Evolutionary conservation across 2,113 vertebrate species (phyloP).

Genomic region (Aptenodytes patagonicus): DNA sequence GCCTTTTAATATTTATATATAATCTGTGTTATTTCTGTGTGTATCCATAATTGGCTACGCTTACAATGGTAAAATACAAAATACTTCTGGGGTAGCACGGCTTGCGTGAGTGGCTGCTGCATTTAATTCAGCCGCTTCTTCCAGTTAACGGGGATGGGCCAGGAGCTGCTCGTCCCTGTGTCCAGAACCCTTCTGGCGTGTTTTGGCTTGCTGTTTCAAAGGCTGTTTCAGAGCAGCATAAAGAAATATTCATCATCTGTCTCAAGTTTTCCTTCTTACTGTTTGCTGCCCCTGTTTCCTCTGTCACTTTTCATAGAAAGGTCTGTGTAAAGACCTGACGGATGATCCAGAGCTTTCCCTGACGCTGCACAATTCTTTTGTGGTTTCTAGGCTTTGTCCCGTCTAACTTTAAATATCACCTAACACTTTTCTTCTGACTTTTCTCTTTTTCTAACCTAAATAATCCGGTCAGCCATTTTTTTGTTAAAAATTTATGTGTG

Average conservation of each 20-base stretch:
- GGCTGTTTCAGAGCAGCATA: background rate
- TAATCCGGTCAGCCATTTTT: background rate
- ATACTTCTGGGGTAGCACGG: background rate
- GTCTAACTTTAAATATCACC: background rate
- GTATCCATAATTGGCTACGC: background rate
- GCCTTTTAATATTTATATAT: background rate
- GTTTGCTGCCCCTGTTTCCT: background rate
- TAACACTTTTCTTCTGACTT: background rate
- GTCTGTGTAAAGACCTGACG: background rate
- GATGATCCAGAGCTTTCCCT: background rate
- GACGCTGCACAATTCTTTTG: background rate
- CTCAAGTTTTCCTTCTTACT: background rate
- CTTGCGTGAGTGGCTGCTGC: background rate
- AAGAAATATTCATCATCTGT: background rate
- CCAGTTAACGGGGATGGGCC: background rate
- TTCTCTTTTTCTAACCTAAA: background rate
- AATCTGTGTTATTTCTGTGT: background rate
- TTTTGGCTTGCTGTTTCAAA: background rate
- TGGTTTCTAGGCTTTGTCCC: background rate
- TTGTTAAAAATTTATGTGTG: background rate
- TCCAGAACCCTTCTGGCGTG: background rate
- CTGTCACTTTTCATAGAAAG: background rate
- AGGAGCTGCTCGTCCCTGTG: background rate
- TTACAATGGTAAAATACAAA: background rate
- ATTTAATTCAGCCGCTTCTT: background rate